Percentiles rank a stretch among this genome's conserved stretches.
phyloP scores from a whole-genome alignment of 2,888 invertebrate species.

The Lochmaea capreae region DNA sequence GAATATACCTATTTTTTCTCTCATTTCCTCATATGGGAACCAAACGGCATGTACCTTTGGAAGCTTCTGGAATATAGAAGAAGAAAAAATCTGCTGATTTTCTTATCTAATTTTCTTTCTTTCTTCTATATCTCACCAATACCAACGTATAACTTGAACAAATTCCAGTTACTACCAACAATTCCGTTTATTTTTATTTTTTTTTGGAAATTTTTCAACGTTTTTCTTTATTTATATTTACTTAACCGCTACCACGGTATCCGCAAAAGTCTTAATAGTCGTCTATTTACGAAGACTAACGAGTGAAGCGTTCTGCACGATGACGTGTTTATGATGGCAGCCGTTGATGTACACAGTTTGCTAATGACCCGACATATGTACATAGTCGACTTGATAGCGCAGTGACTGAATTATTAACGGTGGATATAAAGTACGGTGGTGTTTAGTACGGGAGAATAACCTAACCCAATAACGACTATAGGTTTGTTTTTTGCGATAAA shows the following conservation, averaged over 20 bases:
- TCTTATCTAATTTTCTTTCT: too few species aligned
- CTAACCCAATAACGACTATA: background rate
- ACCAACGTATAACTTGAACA: too few species aligned
- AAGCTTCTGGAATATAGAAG: too few species aligned
- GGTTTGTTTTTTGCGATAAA: background rate
- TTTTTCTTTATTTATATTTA: background rate
- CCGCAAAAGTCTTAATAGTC: slow-evolving; percentile 23
- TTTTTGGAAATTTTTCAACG: background rate
- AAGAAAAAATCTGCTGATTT: too few species aligned
- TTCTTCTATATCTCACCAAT: too few species aligned
- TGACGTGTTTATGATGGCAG: slow-evolving; percentile 64
- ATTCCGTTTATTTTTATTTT: background rate
- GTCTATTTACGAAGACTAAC: slow-evolving; percentile 48
- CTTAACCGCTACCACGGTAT: slow-evolving; percentile 17
- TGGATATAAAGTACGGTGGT: slow-evolving; percentile 55
- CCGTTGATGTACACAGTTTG: slow-evolving; percentile 62
- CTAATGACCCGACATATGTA: slow-evolving; percentile 64
- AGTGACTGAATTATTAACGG: slow-evolving; percentile 61
- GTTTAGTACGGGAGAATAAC: too few species aligned
- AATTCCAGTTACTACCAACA: background rate
- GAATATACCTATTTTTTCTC: too few species aligned
- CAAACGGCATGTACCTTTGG: too few species aligned
- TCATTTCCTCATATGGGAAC: too few species aligned
- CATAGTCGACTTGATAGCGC: slow-evolving; percentile 58
- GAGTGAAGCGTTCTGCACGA: slow-evolving; percentile 56